Conservation (phyloP, 2,113 vertebrate species). For the Apeltes quadracus region DNA sequence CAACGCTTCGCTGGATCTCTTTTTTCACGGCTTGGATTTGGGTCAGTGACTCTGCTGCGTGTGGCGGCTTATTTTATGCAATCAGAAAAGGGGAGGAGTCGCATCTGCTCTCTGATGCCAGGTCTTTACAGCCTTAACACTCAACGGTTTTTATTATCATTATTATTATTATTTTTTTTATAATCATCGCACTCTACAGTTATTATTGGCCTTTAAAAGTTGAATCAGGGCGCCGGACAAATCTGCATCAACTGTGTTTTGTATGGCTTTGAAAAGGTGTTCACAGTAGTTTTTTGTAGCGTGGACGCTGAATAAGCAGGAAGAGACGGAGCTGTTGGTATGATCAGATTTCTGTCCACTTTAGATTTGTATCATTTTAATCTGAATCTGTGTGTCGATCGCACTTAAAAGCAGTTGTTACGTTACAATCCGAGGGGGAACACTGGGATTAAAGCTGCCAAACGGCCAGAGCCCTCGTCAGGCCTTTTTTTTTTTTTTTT, state of each 20-base stretch:
- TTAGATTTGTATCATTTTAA: not conserved
- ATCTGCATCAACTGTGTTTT: constrained; percentile 31
- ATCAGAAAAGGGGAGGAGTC: not conserved
- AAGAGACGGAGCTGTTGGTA: constrained; percentile 9
- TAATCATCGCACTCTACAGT: not conserved
- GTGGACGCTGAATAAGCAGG: constrained; percentile 7
- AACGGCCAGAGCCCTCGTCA: constrained; percentile 14
- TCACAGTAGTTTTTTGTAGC: constrained; percentile 14
- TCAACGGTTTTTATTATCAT: constrained; percentile 1
- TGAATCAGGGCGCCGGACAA: constrained; percentile 35
- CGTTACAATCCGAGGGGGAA: constrained; percentile 15
- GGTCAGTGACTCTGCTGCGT: constrained; percentile 23
- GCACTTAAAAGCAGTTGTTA: constrained; percentile 3
- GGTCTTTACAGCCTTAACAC: constrained; percentile 37
- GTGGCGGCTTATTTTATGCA: constrained; percentile 14
- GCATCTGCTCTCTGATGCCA: constrained; percentile 20
- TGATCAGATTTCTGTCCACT: not conserved
- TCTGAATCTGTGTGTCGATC: not conserved
- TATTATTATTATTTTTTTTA: not conserved
- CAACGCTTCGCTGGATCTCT: not conserved
- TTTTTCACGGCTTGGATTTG: constrained; percentile 12
- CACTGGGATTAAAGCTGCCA: constrained; percentile 39
- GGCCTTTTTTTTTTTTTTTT: too few species aligned
- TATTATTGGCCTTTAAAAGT: constrained; percentile 10
- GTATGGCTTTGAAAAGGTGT: constrained; percentile 22